Evolutionary conservation across 2,888 invertebrate species (phyloP).

Genomic region (Dorcus hopei): DNA sequence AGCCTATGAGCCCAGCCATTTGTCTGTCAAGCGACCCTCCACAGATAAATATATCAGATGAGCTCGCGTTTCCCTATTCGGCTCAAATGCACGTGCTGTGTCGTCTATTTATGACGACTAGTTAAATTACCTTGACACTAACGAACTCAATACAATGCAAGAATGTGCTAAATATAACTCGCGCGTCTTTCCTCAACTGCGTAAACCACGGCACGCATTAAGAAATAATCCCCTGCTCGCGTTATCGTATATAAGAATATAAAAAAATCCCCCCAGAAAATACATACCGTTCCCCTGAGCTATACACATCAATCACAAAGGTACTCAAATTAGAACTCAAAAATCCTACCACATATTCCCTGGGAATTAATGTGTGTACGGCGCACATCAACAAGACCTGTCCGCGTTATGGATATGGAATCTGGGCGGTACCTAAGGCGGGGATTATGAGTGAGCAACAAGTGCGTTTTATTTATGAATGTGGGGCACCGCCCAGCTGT

Average conservation of each 20-base stretch:
- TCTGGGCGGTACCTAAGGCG: slow-evolving; percentile 54
- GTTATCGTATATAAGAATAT: too few species aligned
- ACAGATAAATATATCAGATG: slow-evolving; percentile 43
- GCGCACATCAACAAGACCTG: too few species aligned
- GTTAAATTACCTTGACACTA: slow-evolving; percentile 50
- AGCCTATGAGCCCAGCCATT: slow-evolving; percentile 43
- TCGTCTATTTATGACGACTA: slow-evolving; percentile 47
- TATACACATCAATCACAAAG: neutral
- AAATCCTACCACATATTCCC: neutral
- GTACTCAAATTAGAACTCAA: neutral
- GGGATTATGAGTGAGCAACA: slow-evolving; percentile 60
- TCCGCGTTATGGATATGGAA: slow-evolving; percentile 45
- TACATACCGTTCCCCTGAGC: neutral
- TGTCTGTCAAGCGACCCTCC: slow-evolving; percentile 44
- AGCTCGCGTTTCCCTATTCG: slow-evolving; percentile 38
- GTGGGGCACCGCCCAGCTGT: slow-evolving; percentile 65
- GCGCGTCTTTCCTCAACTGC: neutral
- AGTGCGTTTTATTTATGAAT: slow-evolving; percentile 71
- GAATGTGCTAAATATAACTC: slow-evolving; percentile 31
- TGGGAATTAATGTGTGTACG: too few species aligned
- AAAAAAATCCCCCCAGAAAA: too few species aligned
- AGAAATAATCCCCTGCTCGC: neutral
- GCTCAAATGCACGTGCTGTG: slow-evolving; percentile 42
- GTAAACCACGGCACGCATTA: neutral
- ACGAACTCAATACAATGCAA: slow-evolving; percentile 41